Base-by-base conservation (phyloP, 2,888 invertebrate genomes). In the Odontothrips loti region DNA sequence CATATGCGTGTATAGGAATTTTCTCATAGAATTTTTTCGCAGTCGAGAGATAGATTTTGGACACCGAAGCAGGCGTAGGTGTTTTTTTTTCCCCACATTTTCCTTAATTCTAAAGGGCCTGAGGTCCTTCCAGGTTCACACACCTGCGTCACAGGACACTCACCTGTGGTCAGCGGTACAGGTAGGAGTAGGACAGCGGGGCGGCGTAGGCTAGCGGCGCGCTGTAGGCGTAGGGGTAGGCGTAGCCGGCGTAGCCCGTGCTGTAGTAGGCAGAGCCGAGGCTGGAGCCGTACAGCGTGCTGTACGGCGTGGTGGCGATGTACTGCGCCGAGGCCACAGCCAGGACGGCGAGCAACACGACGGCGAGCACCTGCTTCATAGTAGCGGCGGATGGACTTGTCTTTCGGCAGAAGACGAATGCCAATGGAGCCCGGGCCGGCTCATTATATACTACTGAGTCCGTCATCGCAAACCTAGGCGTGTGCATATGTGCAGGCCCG, bases 251-350 rank as follows among this genome's bases (percentile, higher is more conserved):
- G 68, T 75, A 75, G 2, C 68, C 68, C 23, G 68, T 75, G 68
- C 68, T 75, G 68, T 75, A 75, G 27, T 75, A 75, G 68, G 68
- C 68, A 27, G 68, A 75, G 68, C 58, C 58, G 58, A 43, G 34
- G 34, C 34, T n/a, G n/a, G n/a, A n/a, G n/a, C 68, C 9, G 68
- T 68, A 68, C 23, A 68, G 68, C 1, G 68, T n/a, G 68, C 68
- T 75, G 68, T 75, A 75, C 6, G 68, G 68, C 68, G 68, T 75
- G 27, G 68, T 75, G 68, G 68, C 68, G 68, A 75, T 75, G 68
- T 27, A 27, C 68, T 75, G 68, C 23, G 27, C 68, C 23, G 23
- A 75, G 27, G 68, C 27, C 23, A 27, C 68, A 10, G 68, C 68
- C 68, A 75, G 68, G 68, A 75, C 68, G 68, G 68, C 68, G 68